These are phyloP conservation scores for Ashinkailepas kermadecensis DNA, from an alignment of 2,888 invertebrate species.

Conservation along the genomic window DNA sequence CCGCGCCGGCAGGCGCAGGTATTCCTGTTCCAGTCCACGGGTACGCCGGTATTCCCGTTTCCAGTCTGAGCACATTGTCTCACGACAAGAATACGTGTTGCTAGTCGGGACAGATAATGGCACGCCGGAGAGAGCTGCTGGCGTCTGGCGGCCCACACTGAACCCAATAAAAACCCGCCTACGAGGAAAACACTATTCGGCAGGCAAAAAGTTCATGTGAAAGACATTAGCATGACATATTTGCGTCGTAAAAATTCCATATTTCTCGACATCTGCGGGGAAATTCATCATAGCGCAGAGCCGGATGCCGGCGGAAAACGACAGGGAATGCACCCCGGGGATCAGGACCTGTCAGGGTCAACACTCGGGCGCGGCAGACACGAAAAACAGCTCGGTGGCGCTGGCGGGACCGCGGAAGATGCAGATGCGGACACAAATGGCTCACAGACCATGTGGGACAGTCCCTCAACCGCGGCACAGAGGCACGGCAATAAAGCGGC, in stretches of 20 bases:
- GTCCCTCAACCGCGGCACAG: too few relatives aligned
- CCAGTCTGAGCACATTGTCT: not conserved
- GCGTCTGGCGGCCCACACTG: not conserved
- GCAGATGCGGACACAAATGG: too few relatives aligned
- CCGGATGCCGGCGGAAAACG: conserved; percentile 6
- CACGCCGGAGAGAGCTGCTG: too few relatives aligned
- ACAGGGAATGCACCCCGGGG: not conserved
- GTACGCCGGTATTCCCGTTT: not conserved
- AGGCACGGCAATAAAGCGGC: too few relatives aligned
- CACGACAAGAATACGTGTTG: too few relatives aligned
- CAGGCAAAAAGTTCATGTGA: conserved; percentile 3
- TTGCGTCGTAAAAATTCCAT: conserved; percentile 17
- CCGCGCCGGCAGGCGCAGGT: too few relatives aligned
- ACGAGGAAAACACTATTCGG: not conserved
- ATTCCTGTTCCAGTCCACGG: not conserved
- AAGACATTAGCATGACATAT: conserved; percentile 15
- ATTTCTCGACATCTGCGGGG: conserved; percentile 5
- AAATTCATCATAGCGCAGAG: not conserved
- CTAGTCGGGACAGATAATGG: too few relatives aligned
- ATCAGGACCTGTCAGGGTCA: not conserved
- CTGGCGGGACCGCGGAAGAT: too few relatives aligned
- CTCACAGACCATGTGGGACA: too few relatives aligned
- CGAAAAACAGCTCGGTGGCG: too few relatives aligned
- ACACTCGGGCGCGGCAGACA: not conserved
- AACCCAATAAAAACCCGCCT: not conserved